phyloP scores from a whole-genome alignment of 30 jellyfish, hydroid and myxozoan genomes.

The Morbakka virulenta region DNA sequence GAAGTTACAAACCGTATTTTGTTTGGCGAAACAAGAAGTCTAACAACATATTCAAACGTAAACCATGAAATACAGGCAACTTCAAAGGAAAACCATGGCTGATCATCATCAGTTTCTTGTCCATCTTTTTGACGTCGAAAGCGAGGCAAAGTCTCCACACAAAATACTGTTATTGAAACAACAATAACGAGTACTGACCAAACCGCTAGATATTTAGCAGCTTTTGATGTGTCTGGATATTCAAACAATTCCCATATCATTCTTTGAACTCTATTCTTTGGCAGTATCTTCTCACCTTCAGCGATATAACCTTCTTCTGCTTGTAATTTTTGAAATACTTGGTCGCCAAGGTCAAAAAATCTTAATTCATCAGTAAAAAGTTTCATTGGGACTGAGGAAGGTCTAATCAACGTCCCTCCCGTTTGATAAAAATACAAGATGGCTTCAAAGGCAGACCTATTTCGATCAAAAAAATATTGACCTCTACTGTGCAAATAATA shows the following conservation, averaged over 20 bases:
- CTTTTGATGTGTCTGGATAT: conserved; percentile 78
- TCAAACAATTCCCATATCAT: conserved; percentile 89
- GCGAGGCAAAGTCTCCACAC: conserved; percentile 87
- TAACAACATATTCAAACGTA: conserved; percentile 73
- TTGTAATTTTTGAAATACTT: conserved; percentile 62
- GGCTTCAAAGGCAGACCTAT: conserved; percentile 94
- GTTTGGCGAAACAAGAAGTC: conserved; percentile 78
- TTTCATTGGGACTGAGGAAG: conserved; percentile 87
- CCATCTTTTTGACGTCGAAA: conserved; percentile 1
- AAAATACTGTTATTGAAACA: conserved; percentile 75
- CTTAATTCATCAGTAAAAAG: conserved; percentile 77
- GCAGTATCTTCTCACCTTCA: conserved; percentile 60
- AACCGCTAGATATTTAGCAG: conserved; percentile 80
- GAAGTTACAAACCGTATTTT: conserved; percentile 69
- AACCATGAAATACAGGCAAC: conserved; percentile 89
- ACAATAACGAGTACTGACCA: conserved; percentile 90
- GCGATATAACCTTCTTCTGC: conserved; percentile 80
- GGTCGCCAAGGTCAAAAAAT: conserved; percentile 86
- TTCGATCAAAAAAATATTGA: conserved; percentile 79
- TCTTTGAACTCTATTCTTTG: conserved; percentile 68
- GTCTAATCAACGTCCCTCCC: conserved; percentile 84
- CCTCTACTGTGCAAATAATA: conserved; percentile 64
- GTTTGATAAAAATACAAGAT: conserved; percentile 83
- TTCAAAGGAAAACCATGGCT: conserved; percentile 92
- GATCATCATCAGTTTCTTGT: conserved; percentile 17